These are phyloP conservation scores for Papilio gigon DNA, from an alignment of 2,888 invertebrate genomes.

Conservation along the genomic window DNA sequence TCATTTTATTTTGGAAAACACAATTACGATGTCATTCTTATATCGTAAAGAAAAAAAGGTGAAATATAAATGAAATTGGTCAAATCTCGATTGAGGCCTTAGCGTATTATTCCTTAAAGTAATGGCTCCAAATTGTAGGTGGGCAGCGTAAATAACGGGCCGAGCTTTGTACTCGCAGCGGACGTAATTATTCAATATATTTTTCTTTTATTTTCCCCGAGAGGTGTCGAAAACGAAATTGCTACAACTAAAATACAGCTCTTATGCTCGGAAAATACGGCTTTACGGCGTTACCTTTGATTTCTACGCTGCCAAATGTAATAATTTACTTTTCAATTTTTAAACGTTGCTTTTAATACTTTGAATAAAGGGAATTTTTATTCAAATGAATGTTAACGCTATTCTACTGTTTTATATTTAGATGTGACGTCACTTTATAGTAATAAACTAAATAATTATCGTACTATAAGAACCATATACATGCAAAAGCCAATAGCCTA, in stretches of 20 bases:
- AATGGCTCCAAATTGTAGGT: constrained; percentile 41
- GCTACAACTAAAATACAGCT: constrained; percentile 36
- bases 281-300: constrained; percentile 22
- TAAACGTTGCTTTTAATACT: constrained; percentile 24
- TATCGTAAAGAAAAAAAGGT: neutral
- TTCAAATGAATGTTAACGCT: too few relatives aligned
- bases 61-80: constrained; percentile 12
- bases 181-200: constrained; percentile 39
- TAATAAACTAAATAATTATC: too few relatives aligned
- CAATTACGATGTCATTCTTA: constrained; percentile 6
- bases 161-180: constrained; percentile 37
- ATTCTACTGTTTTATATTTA: too few relatives aligned
- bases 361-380: neutral
- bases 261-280: constrained; percentile 12
- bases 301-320: constrained; percentile 13
- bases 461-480: too few relatives aligned
- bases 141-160: constrained; percentile 39
- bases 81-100: constrained; percentile 22
- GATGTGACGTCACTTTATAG: too few relatives aligned
- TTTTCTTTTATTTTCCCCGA: constrained; percentile 27
- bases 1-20: neutral
- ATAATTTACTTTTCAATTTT: constrained; percentile 29
- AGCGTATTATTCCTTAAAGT: constrained; percentile 31
- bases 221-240: constrained; percentile 41
- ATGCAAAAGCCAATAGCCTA: too few relatives aligned